A percentile compares a stretch with the other conserved stretches of the same genome.
These are phyloP conservation scores for Hymenochirus boettgeri DNA, from an alignment of 2,113 vertebrate genomes.

Conservation along the genomic window DNA sequence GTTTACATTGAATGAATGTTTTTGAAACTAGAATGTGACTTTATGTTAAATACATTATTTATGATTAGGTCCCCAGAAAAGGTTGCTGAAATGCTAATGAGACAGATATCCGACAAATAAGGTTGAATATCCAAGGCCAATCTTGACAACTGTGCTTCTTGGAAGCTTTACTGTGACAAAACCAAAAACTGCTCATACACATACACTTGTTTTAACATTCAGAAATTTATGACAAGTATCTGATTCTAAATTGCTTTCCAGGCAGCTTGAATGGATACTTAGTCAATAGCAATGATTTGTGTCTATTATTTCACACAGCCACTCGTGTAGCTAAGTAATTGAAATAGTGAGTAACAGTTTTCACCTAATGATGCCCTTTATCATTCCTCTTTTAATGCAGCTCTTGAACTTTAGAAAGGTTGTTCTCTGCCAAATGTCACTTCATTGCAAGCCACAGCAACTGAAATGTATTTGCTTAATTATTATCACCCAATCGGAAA, in stretches of 20 bases:
- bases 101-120: conserved; percentile 49
- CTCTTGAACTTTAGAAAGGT: conserved; percentile 66
- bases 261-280: conserved; percentile 48
- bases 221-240: conserved; percentile 45
- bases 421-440: conserved; percentile 60
- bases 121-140: conserved; percentile 43
- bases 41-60: conserved; percentile 52
- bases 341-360: conserved; percentile 61
- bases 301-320: conserved; percentile 55
- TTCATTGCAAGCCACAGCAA: conserved; percentile 46
- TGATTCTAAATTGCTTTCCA: conserved; percentile 44
- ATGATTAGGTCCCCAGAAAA: conserved; percentile 40
- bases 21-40: conserved; percentile 48
- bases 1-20: conserved; percentile 48
- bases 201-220: conserved; percentile 45
- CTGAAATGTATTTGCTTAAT: conserved; percentile 50
- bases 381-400: conserved; percentile 60
- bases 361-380: conserved; percentile 61
- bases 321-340: conserved; percentile 53
- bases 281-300: conserved; percentile 55
- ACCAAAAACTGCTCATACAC: conserved; percentile 33
- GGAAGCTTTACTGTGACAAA: conserved; percentile 44
- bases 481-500: conserved; percentile 33
- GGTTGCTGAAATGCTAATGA: conserved; percentile 45
- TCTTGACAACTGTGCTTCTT: conserved; percentile 47